A percentile compares a stretch with the other conserved stretches of the same genome.
Evolutionary conservation across 1,140 invertebrate genomes (phyloP).

Genomic region (Arion vulgaris): DNA sequence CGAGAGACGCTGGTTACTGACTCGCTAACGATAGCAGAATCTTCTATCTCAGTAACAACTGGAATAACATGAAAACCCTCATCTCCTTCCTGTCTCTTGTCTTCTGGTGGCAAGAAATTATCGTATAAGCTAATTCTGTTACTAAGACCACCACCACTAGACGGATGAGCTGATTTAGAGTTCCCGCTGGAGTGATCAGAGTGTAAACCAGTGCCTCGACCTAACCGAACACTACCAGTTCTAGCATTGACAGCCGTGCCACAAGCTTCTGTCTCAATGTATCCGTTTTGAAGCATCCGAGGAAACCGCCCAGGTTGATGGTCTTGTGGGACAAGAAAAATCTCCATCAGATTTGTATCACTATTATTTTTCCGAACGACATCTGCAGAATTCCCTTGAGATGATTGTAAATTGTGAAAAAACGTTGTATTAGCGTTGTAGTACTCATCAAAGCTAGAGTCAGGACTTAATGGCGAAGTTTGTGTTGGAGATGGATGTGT

Average conservation of each 20-base stretch:
- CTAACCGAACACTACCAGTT: slow-evolving; percentile 80
- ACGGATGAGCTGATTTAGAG: neutral
- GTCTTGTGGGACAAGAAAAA: slow-evolving; percentile 57
- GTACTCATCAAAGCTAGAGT: slow-evolving; percentile 43
- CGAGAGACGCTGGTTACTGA: neutral
- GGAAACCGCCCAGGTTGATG: slow-evolving; percentile 69
- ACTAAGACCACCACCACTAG: neutral
- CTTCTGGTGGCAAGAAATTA: neutral
- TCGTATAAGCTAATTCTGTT: neutral
- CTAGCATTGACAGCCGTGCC: slow-evolving; percentile 54
- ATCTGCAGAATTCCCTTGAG: neutral
- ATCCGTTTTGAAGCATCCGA: slow-evolving; percentile 54
- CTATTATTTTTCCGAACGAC: slow-evolving; percentile 49
- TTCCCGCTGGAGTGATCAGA: neutral
- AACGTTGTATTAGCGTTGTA: slow-evolving; percentile 47
- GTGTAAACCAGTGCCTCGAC: slow-evolving; percentile 37
- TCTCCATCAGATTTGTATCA: slow-evolving; percentile 52
- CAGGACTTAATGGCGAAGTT: neutral
- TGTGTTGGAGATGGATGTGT: neutral
- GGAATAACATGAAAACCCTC: neutral
- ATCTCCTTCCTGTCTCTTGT: neutral
- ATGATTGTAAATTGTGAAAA: slow-evolving; percentile 36
- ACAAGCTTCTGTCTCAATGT: slow-evolving; percentile 50
- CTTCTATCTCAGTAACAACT: neutral
- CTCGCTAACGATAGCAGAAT: neutral